Evolutionary conservation across 2,888 invertebrate genomes (phyloP).

Genomic region (Fissipunctia ypsillon): DNA sequence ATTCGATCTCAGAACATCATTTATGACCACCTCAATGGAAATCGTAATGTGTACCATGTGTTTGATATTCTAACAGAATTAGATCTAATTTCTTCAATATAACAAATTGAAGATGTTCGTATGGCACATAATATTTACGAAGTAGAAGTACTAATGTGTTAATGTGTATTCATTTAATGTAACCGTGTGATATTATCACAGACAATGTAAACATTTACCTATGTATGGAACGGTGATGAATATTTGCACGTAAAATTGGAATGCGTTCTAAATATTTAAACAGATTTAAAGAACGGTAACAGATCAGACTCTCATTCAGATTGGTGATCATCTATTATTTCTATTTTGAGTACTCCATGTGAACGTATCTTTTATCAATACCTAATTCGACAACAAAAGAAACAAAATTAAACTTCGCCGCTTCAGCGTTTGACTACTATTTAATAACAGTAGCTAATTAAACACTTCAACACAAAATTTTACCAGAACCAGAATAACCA

Average conservation of each 20-base stretch:
- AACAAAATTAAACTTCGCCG: too few species aligned
- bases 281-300: conserved; percentile 18
- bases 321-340: conserved; percentile 11
- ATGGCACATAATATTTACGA: neutral
- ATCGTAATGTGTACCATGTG: conserved; percentile 5
- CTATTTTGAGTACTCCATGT: neutral
- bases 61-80: conserved; percentile 16
- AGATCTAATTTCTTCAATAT: neutral
- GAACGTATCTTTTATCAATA: neutral
- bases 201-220: conserved; percentile 8
- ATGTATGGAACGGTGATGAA: conserved; percentile 3
- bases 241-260: conserved; percentile 34
- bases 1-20: conserved; percentile 32
- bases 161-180: conserved; percentile 1
- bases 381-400: neutral
- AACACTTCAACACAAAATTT: conserved; percentile 13
- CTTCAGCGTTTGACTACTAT: neutral
- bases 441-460: neutral
- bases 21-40: conserved; percentile 19
- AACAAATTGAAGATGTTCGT: conserved; percentile 1
- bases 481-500: neutral
- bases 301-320: conserved; percentile 7
- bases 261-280: conserved; percentile 34
- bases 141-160: neutral
- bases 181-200: conserved; percentile 6